Conservation (phyloP, 2,888 invertebrate genomes). For the Didymodactylos carnosus region DNA sequence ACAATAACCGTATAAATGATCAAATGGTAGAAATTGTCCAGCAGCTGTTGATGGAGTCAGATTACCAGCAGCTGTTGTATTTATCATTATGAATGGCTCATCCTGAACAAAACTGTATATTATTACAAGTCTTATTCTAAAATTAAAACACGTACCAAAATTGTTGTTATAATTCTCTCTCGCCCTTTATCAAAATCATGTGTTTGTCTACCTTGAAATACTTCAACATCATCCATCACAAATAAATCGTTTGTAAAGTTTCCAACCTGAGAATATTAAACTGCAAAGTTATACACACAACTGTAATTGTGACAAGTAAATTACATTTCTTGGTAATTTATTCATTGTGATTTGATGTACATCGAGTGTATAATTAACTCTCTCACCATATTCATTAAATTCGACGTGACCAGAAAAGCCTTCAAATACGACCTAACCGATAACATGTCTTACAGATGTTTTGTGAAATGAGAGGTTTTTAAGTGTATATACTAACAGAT, state of each 20-base stretch:
- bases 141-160: background rate
- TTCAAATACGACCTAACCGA: conserved; percentile 16
- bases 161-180: background rate
- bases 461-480: background rate
- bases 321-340: background rate
- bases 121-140: background rate
- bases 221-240: conserved; percentile 1
- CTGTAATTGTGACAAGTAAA: background rate
- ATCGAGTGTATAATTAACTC: conserved; percentile 25
- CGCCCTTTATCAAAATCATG: background rate
- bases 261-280: background rate
- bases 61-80: background rate
- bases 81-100: conserved; percentile 13
- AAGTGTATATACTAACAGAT: background rate
- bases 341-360: conserved; percentile 15
- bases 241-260: background rate
- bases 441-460: background rate
- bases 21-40: conserved; percentile 33
- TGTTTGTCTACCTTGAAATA: background rate
- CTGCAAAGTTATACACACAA: background rate
- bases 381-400: conserved; percentile 25
- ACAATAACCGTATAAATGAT: conserved; percentile 68
- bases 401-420: conserved; percentile 27
- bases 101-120: background rate
- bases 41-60: background rate